Evolutionary conservation across 2,797 vertebrate species (phyloP).

Genomic region (Champsocephalus gunnari): DNA sequence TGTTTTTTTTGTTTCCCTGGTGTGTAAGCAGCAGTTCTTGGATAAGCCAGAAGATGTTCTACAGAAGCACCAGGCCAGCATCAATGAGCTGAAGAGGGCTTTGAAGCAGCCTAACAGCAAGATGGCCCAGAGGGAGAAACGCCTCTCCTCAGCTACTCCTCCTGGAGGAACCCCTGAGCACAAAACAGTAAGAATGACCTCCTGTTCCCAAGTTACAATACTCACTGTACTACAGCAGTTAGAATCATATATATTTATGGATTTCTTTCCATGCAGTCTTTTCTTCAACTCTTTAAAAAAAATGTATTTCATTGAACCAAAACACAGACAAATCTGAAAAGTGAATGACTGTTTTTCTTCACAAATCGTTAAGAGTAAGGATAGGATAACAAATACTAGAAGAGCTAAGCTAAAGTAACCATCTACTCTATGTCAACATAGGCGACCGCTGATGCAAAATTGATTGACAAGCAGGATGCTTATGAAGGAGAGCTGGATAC

Average conservation of each 20-base stretch:
- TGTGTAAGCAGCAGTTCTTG: constrained; percentile 88
- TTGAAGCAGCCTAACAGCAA: constrained; percentile 98
- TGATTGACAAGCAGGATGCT: constrained; percentile 93
- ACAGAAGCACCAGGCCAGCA: constrained; percentile 99
- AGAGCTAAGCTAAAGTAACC: constrained; percentile 88
- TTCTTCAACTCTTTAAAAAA: constrained; percentile 14
- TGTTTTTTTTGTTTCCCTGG: constrained; percentile 10
- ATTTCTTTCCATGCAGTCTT: constrained; percentile 2
- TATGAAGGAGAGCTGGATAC: constrained; percentile 79
- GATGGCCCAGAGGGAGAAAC: constrained; percentile 92
- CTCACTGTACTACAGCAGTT: neutral
- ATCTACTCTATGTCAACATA: constrained; percentile 98
- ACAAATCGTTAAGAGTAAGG: constrained; percentile 9
- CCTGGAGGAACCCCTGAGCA: constrained; percentile 92
- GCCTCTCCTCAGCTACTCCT: constrained; percentile 89
- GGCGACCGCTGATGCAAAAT: constrained; percentile 94
- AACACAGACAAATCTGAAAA: constrained; percentile 6
- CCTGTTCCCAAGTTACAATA: neutral
- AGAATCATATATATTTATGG: neutral
- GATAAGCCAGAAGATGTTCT: constrained; percentile 98
- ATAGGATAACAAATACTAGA: constrained; percentile 23
- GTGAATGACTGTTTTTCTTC: neutral
- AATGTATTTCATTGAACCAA: constrained; percentile 10
- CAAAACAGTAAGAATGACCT: constrained; percentile 80
- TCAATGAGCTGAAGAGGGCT: constrained; percentile 98